A percentile compares a stretch with the other conserved stretches of the same genome.
Evolutionary conservation across 2,113 vertebrate species (phyloP).

Genomic region (Hydropotes inermis): DNA sequence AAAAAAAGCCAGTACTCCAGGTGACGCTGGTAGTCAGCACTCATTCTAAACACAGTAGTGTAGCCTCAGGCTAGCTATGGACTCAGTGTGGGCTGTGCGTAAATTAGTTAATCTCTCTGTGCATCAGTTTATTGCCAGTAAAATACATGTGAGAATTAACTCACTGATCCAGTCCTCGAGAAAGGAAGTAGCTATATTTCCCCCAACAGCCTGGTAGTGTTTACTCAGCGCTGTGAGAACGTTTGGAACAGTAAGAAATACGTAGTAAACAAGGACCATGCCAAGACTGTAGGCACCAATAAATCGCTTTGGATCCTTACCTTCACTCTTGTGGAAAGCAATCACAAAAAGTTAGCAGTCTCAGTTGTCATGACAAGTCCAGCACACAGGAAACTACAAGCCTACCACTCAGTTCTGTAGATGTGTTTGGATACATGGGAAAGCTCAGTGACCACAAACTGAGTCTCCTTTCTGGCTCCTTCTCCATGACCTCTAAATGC

Average conservation of each 20-base stretch:
- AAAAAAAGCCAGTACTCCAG: neutral
- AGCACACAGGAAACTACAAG: too few species aligned
- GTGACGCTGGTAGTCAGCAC: neutral
- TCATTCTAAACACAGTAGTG: neutral
- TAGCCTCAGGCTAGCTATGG: neutral
- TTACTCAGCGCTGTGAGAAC: neutral
- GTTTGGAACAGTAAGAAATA: neutral
- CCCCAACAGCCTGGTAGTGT: neutral
- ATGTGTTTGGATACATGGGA: neutral
- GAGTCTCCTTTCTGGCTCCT: neutral
- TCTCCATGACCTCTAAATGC: neutral
- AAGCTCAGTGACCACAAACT: neutral
- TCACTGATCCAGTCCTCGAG: neutral
- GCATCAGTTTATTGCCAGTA: neutral
- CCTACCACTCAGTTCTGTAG: rapidly evolving
- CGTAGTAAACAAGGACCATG: neutral
- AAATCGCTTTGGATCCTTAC: neutral
- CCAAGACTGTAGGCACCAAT: neutral
- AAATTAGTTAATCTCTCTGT: neutral
- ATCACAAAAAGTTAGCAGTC: neutral
- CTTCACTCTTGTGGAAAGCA: neutral
- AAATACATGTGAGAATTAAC: neutral
- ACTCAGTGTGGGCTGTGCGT: neutral
- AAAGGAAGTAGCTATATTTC: neutral
- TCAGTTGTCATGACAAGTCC: neutral